Base-by-base conservation (phyloP, 2,797 vertebrate species). In the Anisognathus igniventris region DNA sequence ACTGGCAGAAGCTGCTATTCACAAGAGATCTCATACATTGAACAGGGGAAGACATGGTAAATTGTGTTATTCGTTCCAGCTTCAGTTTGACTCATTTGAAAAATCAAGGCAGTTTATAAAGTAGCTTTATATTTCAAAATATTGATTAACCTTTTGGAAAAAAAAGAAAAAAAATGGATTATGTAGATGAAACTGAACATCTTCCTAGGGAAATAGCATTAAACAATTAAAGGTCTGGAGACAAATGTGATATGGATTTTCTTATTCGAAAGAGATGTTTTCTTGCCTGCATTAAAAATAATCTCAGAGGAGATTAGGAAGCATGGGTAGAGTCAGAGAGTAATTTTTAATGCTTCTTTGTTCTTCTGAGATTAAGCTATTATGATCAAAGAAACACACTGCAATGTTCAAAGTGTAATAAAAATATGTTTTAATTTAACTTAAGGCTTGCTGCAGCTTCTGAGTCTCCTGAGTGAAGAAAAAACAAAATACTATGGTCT, bases 261-360 rank as follows among this genome's bases (percentile, higher is more conserved):
- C 80, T 76, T 89, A 48, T 54, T 80, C 3, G 16, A 73, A 87
- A 91, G 87, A 56, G 35, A 31, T 39, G 10, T 79, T 92, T 85
- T 88, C 61, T 90, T 83, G 44, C 35, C 40, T 75, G 35, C 54
- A 35, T 93, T 91, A 78, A 84, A 89, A 91, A 77, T 79, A 77
- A 73, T 76, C 64, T 76, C 22, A 35, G 44, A 75, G 39, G 44
- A 54, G 54, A 44, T 85, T 47, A 80, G 68, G 37, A 72, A 78
- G 37, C 28, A 50, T 0, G 3, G 47, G 19, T 86, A 51, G 51
- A 81, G 68, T 51, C 51, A 67, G 23, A 62, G 53, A 65, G 31
- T 4, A 2, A 8, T 61, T 93, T 78, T 88, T 71, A 84, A 50
- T 80, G 50, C 40, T 80, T 39, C 61, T 64, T 77, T 88, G 17